Percentiles rank a stretch among this genome's conserved stretches.
These are phyloP conservation scores for Girardia tigrina DNA, from an alignment of 2,888 invertebrate species.

Conservation along the genomic window DNA sequence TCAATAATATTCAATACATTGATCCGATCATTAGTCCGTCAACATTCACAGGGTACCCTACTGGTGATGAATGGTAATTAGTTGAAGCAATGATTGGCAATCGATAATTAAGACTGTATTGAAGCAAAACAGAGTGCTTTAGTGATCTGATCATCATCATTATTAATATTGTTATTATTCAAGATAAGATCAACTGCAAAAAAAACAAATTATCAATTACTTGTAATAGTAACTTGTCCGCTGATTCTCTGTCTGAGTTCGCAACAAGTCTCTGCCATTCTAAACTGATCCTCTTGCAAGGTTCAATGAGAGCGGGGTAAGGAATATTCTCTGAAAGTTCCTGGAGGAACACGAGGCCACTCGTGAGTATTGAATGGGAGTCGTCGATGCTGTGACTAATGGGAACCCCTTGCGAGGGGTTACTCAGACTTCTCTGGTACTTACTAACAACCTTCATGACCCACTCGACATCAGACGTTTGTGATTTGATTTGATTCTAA, in stretches of 20 bases:
- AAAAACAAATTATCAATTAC: not conserved
- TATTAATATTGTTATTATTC: too few species aligned
- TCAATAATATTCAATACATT: too few species aligned
- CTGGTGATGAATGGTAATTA: too few species aligned
- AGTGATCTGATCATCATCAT: too few species aligned
- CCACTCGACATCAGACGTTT: not conserved
- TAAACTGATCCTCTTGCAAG: not conserved
- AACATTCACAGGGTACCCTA: too few species aligned
- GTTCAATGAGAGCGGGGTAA: constrained; percentile 2
- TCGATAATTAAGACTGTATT: too few species aligned
- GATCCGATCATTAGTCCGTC: too few species aligned
- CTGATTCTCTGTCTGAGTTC: constrained; percentile 14
- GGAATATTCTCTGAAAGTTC: constrained; percentile 15
- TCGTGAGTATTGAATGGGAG: not conserved
- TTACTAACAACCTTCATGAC: not conserved
- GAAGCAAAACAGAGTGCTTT: too few species aligned
- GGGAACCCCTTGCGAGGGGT: not conserved
- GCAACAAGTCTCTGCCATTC: constrained; percentile 19
- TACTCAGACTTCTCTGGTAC: not conserved
- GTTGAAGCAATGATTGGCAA: too few species aligned
- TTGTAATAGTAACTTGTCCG: constrained; percentile 13
- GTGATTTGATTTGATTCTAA: not conserved
- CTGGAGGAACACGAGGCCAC: not conserved
- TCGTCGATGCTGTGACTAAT: not conserved
- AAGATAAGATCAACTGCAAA: too few species aligned